Conservation (phyloP, 2,888 invertebrate species). For the Drosophila acutilabella region DNA sequence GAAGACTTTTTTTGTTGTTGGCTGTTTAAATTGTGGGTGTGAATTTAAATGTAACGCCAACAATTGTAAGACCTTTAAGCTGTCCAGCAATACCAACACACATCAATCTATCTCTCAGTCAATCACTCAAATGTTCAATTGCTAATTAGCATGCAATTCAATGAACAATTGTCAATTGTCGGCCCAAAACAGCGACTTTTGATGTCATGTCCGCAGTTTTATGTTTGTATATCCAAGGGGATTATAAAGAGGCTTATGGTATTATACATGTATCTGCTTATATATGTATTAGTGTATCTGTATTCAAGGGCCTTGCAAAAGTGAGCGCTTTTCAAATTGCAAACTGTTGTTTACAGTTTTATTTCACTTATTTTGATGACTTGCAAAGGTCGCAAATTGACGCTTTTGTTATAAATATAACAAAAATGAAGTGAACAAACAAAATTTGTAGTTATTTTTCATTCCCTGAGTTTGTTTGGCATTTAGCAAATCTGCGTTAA, state of each 20-base stretch:
- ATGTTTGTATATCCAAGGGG: constrained; percentile 20
- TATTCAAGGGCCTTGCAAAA: constrained; percentile 57
- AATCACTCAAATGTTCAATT: constrained; percentile 40
- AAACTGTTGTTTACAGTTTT: constrained; percentile 28
- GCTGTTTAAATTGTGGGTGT: constrained; percentile 53
- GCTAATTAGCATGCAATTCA: constrained; percentile 77
- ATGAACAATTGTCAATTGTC: constrained; percentile 65
- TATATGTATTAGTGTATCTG: not conserved
- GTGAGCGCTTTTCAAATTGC: constrained; percentile 56
- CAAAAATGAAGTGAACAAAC: constrained; percentile 6
- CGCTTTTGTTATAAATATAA: constrained; percentile 51
- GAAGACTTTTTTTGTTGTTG: constrained; percentile 38
- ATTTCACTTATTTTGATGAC: constrained; percentile 42
- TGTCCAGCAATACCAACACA: constrained; percentile 38
- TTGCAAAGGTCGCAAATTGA: constrained; percentile 62
- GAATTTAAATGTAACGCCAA: constrained; percentile 56
- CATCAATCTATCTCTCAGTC: constrained; percentile 8
- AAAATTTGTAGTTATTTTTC: constrained; percentile 22
- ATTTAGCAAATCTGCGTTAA: constrained; percentile 57
- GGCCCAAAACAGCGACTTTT: constrained; percentile 49
- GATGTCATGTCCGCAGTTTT: constrained; percentile 60
- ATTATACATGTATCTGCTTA: not conserved
- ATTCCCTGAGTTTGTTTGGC: constrained; percentile 33
- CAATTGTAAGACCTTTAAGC: constrained; percentile 53
- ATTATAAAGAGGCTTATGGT: constrained; percentile 37